Evolutionary conservation across 2,113 vertebrate species (phyloP).

Genomic region (Pluvialis apricaria): DNA sequence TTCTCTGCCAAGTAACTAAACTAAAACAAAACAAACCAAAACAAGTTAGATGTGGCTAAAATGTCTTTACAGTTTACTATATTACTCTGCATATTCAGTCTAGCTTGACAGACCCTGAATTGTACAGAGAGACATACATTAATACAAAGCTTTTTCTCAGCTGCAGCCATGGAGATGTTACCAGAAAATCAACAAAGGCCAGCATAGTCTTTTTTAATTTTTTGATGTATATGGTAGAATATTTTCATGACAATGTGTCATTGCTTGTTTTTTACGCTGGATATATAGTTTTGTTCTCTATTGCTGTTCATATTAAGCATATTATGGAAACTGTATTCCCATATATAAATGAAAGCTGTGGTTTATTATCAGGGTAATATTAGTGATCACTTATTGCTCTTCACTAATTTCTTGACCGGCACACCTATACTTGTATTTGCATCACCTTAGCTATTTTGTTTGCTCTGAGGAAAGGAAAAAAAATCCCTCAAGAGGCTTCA

Average conservation of each 20-base stretch:
- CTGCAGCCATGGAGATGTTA: rapidly evolving
- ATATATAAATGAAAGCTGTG: background rate
- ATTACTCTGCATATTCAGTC: background rate
- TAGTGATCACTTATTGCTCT: background rate
- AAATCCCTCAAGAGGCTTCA: background rate
- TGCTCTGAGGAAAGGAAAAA: background rate
- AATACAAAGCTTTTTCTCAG: background rate
- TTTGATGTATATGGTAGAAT: background rate
- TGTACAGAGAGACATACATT: rapidly evolving
- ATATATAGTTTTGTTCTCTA: background rate
- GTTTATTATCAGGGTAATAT: background rate
- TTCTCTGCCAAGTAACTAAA: background rate
- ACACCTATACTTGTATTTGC: background rate
- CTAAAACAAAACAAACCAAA: background rate
- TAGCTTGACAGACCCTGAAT: background rate
- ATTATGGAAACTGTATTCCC: background rate
- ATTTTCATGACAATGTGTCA: background rate
- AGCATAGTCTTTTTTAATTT: rapidly evolving
- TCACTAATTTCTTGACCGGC: background rate
- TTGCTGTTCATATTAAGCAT: background rate
- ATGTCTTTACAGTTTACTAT: background rate
- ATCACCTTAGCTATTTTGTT: background rate
- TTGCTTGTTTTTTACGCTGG: background rate
- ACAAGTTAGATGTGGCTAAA: background rate
- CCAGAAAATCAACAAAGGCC: background rate